phyloP scores from a whole-genome alignment of 1,140 invertebrate genomes.

The Cherax quadricarinatus region DNA sequence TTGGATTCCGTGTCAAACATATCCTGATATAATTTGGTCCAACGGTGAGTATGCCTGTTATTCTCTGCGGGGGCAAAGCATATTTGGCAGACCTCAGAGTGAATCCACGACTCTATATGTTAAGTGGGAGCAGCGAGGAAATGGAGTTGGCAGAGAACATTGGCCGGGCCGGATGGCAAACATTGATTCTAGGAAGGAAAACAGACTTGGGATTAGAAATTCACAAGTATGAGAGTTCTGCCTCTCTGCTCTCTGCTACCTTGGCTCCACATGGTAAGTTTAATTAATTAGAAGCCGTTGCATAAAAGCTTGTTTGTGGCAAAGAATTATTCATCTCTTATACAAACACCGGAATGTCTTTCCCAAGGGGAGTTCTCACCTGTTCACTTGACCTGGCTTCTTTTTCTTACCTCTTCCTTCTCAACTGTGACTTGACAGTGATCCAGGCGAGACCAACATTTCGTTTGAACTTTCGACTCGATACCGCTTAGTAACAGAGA shows the following conservation, averaged over 20 bases:
- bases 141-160: slow-evolving; percentile 16
- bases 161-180: not conserved
- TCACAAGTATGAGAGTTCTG: not conserved
- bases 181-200: slow-evolving; percentile 18
- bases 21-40: no score
- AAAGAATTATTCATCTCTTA: not conserved
- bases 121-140: slow-evolving; percentile 9
- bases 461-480: no score
- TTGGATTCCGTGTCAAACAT: no score
- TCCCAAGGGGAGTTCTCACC: not conserved
- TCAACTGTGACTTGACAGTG: no score
- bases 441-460: no score
- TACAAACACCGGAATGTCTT: not conserved
- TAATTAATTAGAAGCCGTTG: not conserved
- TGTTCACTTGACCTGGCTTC: not conserved
- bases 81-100: not conserved
- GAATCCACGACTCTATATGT: not conserved
- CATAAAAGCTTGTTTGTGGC: not conserved
- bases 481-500: no score
- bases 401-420: not conserved
- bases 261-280: not conserved
- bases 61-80: not conserved
- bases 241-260: not conserved
- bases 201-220: slow-evolving; percentile 12
- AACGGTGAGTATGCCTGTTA: not conserved